These are phyloP conservation scores for Camptogramma bilineatum DNA, from an alignment of 2,888 invertebrate genomes.

Conservation along the genomic window DNA sequence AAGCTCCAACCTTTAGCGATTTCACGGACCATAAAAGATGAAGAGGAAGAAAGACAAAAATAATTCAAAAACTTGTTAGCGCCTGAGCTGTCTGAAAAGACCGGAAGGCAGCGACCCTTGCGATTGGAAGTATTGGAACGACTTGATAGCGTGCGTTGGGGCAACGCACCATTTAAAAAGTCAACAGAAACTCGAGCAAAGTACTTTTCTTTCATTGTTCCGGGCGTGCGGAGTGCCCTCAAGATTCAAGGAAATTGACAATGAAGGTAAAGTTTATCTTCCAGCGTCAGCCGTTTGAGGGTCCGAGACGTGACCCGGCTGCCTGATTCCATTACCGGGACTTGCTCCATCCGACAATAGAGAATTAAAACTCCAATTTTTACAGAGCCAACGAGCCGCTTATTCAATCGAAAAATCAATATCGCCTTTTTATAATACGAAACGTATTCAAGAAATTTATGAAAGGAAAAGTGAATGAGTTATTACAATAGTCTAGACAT, in stretches of 20 bases:
- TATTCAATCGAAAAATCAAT: slow-evolving; percentile 75
- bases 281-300: slow-evolving; percentile 78
- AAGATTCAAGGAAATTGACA: slow-evolving; percentile 80
- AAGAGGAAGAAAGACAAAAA: slow-evolving; percentile 1
- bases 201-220: slow-evolving; percentile 81
- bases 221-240: slow-evolving; percentile 70
- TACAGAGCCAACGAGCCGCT: slow-evolving; percentile 67
- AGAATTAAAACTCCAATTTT: slow-evolving; percentile 76
- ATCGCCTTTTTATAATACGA: slow-evolving; percentile 50
- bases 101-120: slow-evolving; percentile 7
- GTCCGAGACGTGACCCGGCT: slow-evolving; percentile 77
- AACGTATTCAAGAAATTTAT: slow-evolving; percentile 50
- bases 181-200: slow-evolving; percentile 72
- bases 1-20: background rate
- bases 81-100: background rate
- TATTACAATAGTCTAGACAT: slow-evolving; percentile 24
- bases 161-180: slow-evolving; percentile 73
- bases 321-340: slow-evolving; percentile 71
- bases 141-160: slow-evolving; percentile 56
- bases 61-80: slow-evolving; percentile 7
- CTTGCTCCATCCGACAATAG: slow-evolving; percentile 63
- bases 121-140: slow-evolving; percentile 46
- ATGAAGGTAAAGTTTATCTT: slow-evolving; percentile 84
- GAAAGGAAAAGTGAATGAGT: slow-evolving; percentile 30
- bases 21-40: background rate